A percentile compares a stretch with the other conserved stretches of the same genome.
These are phyloP conservation scores for Drosophila pseudotalamancana DNA, from an alignment of 2,888 invertebrate genomes.

Conservation along the genomic window DNA sequence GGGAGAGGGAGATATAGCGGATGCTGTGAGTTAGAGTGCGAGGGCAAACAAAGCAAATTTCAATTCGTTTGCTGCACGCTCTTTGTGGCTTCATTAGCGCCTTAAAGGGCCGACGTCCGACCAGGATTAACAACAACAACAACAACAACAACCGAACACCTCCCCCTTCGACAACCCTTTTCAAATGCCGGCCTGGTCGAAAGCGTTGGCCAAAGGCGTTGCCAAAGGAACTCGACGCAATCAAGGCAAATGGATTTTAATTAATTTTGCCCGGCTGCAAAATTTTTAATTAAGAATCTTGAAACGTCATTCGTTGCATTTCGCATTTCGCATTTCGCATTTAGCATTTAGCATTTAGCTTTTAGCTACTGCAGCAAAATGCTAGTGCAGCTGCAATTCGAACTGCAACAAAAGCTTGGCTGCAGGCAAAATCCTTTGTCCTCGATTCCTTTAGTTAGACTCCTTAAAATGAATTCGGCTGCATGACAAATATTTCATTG, in stretches of 20 bases:
- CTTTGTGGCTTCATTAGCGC: conserved; percentile 73
- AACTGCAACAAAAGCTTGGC: conserved; percentile 4
- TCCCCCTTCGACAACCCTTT: not conserved
- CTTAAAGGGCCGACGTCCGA: conserved; percentile 19
- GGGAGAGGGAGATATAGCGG: not conserved
- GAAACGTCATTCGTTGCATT: conserved; percentile 40
- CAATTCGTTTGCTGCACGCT: conserved; percentile 51
- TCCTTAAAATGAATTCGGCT: not conserved
- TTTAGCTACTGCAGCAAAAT: not conserved
- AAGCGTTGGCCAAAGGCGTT: conserved; percentile 1
- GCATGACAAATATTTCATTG: conserved; percentile 6
- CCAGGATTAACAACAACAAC: no score
- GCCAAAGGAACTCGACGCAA: conserved; percentile 45
- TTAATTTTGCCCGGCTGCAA: conserved; percentile 68
- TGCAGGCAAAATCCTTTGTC: conserved; percentile 4
- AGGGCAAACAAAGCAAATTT: conserved; percentile 16
- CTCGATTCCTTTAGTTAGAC: not conserved
- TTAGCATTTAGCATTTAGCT: conserved; percentile 4
- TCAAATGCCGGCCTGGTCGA: not conserved
- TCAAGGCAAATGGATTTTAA: conserved; percentile 76
- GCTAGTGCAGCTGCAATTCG: not conserved
- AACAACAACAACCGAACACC: conserved; percentile 11
- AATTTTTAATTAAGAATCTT: conserved; percentile 72
- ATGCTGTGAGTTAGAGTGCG: not conserved
- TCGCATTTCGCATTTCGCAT: conserved; percentile 1